Base-by-base conservation (phyloP, 1,140 invertebrate species). In the Mycetomoellerius zeteki region DNA sequence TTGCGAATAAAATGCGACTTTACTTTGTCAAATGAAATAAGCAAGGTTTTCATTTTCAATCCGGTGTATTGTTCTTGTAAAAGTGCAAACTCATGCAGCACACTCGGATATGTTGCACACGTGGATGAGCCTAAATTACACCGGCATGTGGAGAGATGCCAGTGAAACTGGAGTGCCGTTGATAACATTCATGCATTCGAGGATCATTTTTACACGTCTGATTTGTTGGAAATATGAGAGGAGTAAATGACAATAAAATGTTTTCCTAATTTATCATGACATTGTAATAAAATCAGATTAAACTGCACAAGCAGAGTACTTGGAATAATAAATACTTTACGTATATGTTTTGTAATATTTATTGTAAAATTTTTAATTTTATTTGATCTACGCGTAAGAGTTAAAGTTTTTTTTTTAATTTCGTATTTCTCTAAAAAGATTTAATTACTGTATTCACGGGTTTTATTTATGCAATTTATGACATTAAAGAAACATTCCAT, bases 31-130 rank as follows among this genome's bases (percentile, higher is more conserved):
- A 33, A 54, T 1, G 0, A 30, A 47, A 72, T 10, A 71, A 72
- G 19, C 37, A n/a, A 33, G 3, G n/a, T 33, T 82, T 73, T 27
- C 54, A 47, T 60, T 69, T 73, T 69, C 14, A 43, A 43, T 19
- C 2, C 10, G 50, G 14, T 30, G 19, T 67, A 60, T 67, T 24
- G 21, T 47, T 43, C 14, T 60, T 60, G 8, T 14, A 21, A 27
- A 73, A 47, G 8, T 73, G 60, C 47, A 65, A 64, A 60, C 27
- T n/a, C 54, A 47, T 72, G 21, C 12, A 30, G 16, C 65, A 71
- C 19, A 60, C 19, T 72, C 16, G 65, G 6, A 43, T 8, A 43
- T 43, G 37, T 58, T 16, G 52, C 80, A 47, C 27, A 60, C 30
- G 58, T 30, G 75, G 24, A 21, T 12, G 16, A 24, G 64, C 43